Evolutionary conservation across 2,797 vertebrate species (phyloP).

Genomic region (Pseudotriccus pelzelni): DNA sequence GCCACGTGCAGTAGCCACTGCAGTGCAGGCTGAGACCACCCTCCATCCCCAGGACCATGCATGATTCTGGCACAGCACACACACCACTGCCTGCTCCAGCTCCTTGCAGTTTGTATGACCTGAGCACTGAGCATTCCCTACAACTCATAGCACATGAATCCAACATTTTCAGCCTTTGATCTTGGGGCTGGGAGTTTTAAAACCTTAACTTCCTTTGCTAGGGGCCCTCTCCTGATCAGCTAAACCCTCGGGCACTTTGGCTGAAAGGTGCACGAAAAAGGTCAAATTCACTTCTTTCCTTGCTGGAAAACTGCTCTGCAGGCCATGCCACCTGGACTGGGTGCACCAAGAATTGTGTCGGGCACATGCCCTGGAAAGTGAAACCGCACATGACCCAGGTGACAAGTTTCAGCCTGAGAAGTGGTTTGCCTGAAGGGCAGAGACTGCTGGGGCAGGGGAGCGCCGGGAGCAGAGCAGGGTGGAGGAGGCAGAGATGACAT

Average conservation of each 20-base stretch:
- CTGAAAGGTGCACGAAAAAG: neutral
- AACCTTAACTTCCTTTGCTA: neutral
- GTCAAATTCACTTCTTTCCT: neutral
- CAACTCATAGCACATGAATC: rapidly evolving
- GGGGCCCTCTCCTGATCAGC: neutral
- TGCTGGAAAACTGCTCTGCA: neutral
- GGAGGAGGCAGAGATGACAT: neutral
- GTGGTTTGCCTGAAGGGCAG: neutral
- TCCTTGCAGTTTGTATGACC: neutral
- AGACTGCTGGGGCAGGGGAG: neutral
- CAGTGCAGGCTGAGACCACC: neutral
- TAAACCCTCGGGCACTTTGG: neutral
- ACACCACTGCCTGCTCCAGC: neutral
- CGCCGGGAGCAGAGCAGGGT: rapidly evolving
- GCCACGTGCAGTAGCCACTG: rapidly evolving
- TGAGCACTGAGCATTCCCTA: neutral
- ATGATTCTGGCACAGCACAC: neutral
- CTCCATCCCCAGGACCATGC: rapidly evolving
- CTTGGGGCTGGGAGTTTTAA: neutral
- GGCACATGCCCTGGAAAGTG: neutral
- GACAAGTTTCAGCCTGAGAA: neutral
- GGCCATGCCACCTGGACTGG: neutral
- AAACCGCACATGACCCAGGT: rapidly evolving
- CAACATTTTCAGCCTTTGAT: neutral
- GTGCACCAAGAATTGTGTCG: neutral